phyloP scores from a whole-genome alignment of 2,888 invertebrate genomes.

The Mimumesa dahlbomi region DNA sequence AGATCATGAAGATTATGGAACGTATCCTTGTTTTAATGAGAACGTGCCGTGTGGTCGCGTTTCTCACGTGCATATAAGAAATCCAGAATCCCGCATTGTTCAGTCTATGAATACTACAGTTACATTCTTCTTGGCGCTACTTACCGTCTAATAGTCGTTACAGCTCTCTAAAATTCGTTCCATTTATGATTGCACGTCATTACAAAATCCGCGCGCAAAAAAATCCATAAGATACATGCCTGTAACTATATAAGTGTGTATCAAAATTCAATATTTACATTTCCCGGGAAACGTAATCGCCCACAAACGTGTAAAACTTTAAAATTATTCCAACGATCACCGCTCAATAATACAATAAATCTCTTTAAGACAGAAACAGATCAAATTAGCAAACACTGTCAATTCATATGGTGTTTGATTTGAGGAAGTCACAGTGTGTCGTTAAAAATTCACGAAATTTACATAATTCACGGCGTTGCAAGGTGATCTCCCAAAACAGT shows the following conservation, averaged over 20 bases:
- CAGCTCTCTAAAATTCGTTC: slow-evolving; percentile 3
- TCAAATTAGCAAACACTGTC: too few relatives aligned
- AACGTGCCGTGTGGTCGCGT: not conserved
- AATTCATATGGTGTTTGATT: too few relatives aligned
- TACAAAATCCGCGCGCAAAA: not conserved
- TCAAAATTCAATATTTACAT: too few relatives aligned
- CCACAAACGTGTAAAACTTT: too few relatives aligned
- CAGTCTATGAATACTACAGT: not conserved
- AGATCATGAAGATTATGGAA: slow-evolving; percentile 27
- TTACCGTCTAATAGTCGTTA: slow-evolving; percentile 1
- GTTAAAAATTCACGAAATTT: not conserved
- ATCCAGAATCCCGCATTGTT: slow-evolving; percentile 33
- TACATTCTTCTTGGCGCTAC: slow-evolving; percentile 1
- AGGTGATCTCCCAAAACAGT: not conserved
- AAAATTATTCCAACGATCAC: too few relatives aligned
- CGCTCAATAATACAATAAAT: too few relatives aligned
- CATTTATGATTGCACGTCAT: not conserved
- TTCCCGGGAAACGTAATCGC: too few relatives aligned
- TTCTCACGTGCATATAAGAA: slow-evolving; percentile 32
- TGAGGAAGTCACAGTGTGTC: too few relatives aligned
- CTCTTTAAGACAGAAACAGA: too few relatives aligned
- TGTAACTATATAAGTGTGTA: not conserved
- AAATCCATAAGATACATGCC: not conserved
- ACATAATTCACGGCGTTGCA: not conserved
- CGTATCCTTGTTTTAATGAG: slow-evolving; percentile 32